Evolutionary conservation across 2,797 vertebrate genomes (phyloP).

Genomic region (Hyperoplus immaculatus): DNA sequence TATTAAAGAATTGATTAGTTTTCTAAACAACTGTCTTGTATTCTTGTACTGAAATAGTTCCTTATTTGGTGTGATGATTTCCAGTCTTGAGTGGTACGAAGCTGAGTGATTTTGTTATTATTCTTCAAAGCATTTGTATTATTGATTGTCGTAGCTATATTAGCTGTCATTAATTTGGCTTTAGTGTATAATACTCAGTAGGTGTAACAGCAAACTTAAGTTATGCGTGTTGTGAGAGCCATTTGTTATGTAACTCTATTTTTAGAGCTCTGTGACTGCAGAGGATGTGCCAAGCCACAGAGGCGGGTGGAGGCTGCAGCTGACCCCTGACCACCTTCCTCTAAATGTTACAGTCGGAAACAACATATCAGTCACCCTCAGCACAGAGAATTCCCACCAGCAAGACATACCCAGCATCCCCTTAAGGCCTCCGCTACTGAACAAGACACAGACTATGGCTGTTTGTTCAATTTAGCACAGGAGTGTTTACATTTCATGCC

Average conservation of each 20-base stretch:
- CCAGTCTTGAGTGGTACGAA: neutral
- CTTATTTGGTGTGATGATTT: neutral
- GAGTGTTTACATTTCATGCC: constrained; percentile 58
- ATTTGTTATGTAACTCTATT: constrained; percentile 73
- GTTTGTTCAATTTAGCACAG: constrained; percentile 69
- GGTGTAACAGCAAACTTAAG: constrained; percentile 18
- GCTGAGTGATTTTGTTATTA: neutral
- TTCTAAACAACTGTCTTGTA: neutral
- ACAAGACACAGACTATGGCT: constrained; percentile 33
- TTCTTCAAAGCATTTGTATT: neutral
- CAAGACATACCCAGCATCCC: constrained; percentile 36
- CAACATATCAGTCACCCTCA: constrained; percentile 82
- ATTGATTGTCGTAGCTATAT: neutral
- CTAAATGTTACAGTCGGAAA: constrained; percentile 79
- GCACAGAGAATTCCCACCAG: constrained; percentile 60
- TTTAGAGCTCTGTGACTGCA: constrained; percentile 63
- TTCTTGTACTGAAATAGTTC: neutral
- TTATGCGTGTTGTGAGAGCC: constrained; percentile 17
- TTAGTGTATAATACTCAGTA: neutral
- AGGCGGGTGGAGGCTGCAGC: constrained; percentile 60
- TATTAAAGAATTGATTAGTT: neutral
- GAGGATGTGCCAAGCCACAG: constrained; percentile 77
- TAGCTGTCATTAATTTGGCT: neutral
- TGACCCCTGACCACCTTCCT: constrained; percentile 78
- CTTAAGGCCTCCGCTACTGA: constrained; percentile 22